Percentiles rank a stretch among this genome's conserved stretches.
phyloP scores from a whole-genome alignment of 2,797 vertebrate genomes.

The Premnoplex brunnescens region DNA sequence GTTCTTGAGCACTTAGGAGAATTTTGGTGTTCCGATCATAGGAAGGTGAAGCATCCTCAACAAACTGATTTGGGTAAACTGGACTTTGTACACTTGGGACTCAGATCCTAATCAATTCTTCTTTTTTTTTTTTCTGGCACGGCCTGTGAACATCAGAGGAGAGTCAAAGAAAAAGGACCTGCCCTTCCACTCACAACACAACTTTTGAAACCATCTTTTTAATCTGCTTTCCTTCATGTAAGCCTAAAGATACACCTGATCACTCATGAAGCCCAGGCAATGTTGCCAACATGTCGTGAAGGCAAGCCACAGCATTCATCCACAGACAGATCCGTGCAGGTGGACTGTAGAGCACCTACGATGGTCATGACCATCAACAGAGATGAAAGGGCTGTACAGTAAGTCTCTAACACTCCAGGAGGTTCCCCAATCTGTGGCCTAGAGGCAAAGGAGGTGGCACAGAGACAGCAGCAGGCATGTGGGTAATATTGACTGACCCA shows the following conservation, averaged over 20 bases:
- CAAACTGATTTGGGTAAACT: neutral
- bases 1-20: neutral
- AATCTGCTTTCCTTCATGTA: neutral
- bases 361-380: fast-evolving
- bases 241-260: neutral
- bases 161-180: neutral
- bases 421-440: fast-evolving
- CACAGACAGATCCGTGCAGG: neutral
- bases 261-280: neutral
- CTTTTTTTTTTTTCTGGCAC: neutral
- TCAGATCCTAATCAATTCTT: neutral
- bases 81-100: neutral
- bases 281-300: fast-evolving
- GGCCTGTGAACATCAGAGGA: neutral
- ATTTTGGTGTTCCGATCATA: fast-evolving
- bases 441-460: neutral
- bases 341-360: neutral
- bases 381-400: neutral
- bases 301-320: neutral
- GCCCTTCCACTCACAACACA: neutral
- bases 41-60: neutral
- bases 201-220: neutral
- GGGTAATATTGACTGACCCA: neutral
- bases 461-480: neutral
- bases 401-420: neutral